phyloP scores from a whole-genome alignment of 1,140 invertebrate species.

The fruit fly (Drosophila melanogaster) region Release_6_plus_ISO1_MT NT_033779.5:17830001-17830500 shows the following conservation, averaged over 20 bases:
- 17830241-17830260: not conserved
- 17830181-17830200: slow-evolving; percentile 37
- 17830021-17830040: not conserved
- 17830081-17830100: slow-evolving; percentile 32
- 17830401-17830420: too few relatives aligned
- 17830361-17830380: too few relatives aligned
- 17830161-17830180: slow-evolving; percentile 43
- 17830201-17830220: slow-evolving; percentile 2
- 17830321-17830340: not conserved
- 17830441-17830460: too few relatives aligned
- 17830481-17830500: too few relatives aligned
- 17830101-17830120: slow-evolving; percentile 22
- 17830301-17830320: not conserved
- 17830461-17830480: too few relatives aligned
- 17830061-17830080: slow-evolving; percentile 77
- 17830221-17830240: slow-evolving; percentile 19
- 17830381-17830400: too few relatives aligned
- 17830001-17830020: slow-evolving; percentile 60
- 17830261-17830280: not conserved
- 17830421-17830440: too few relatives aligned
- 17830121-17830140: slow-evolving; percentile 34
- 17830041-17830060: slow-evolving; percentile 13
- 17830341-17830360: not conserved
- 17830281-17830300: not conserved
- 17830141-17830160: slow-evolving; percentile 48